Conservation (phyloP, 2,797 vertebrate genomes). For the Atherinosoma microstoma region DNA sequence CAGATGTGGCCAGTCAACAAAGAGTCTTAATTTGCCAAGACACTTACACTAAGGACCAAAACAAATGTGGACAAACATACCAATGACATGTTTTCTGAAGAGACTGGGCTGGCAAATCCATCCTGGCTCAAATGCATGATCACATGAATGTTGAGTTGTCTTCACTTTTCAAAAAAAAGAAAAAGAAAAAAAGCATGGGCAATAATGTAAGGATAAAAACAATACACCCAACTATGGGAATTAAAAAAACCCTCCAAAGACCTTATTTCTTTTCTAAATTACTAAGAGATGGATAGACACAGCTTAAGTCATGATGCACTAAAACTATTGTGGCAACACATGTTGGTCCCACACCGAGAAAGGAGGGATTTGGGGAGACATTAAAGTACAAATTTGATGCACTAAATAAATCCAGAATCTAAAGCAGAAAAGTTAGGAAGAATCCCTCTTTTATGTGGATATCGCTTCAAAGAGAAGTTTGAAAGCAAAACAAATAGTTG, state of each 20-base stretch:
- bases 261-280: background rate
- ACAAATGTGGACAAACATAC: background rate
- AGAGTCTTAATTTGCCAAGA: no score
- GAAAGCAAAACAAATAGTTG: conserved; percentile 55
- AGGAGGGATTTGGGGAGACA: no score
- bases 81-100: background rate
- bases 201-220: background rate
- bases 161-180: background rate
- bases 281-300: background rate
- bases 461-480: conserved; percentile 67
- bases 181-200: background rate
- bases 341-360: background rate
- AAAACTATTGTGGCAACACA: background rate
- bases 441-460: conserved; percentile 39
- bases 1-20: no score
- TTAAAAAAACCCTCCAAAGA: no score
- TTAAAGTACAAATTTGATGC: background rate
- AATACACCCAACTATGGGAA: no score
- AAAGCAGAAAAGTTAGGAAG: conserved; percentile 28
- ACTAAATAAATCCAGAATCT: conserved; percentile 16
- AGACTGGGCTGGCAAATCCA: no score
- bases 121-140: background rate
- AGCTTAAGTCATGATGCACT: background rate
- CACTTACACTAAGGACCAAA: no score
- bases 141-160: background rate